Conservation (phyloP, 2,888 invertebrate genomes). For the Caenorhabditis afra region DNA sequence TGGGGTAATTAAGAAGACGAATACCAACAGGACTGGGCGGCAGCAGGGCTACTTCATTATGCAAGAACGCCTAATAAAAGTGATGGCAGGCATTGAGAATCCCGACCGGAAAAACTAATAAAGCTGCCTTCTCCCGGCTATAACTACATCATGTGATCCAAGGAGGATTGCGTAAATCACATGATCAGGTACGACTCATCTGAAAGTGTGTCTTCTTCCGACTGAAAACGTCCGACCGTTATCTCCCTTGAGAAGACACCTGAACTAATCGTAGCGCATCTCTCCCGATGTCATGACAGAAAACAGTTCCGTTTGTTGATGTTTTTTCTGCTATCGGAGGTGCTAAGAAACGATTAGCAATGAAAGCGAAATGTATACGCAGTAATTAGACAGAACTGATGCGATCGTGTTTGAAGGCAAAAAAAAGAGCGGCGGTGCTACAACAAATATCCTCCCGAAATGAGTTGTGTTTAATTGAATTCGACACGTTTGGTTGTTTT, state of each 20-base stretch:
- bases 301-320: constrained; percentile 54
- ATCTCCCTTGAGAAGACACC: constrained; percentile 24
- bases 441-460: constrained; percentile 12
- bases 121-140: constrained; percentile 12
- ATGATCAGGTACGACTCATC: no score
- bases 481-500: no score
- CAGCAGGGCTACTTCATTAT: constrained; percentile 6
- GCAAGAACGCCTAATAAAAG: constrained; percentile 31
- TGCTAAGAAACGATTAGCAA: constrained; percentile 55
- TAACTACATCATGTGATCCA: constrained; percentile 18
- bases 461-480: constrained; percentile 14
- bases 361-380: constrained; percentile 54
- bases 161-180: no score
- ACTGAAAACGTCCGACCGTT: constrained; percentile 23
- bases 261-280: constrained; percentile 47
- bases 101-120: constrained; percentile 40
- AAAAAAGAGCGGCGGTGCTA: neutral
- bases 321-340: constrained; percentile 44
- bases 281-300: constrained; percentile 41
- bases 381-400: constrained; percentile 52
- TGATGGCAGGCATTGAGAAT: constrained; percentile 43
- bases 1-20: constrained; percentile 21
- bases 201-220: no score
- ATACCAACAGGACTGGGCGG: constrained; percentile 20
- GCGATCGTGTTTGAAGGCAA: neutral